phyloP scores from a whole-genome alignment of 2,888 invertebrate species.

The Dendrolimus houi region DNA sequence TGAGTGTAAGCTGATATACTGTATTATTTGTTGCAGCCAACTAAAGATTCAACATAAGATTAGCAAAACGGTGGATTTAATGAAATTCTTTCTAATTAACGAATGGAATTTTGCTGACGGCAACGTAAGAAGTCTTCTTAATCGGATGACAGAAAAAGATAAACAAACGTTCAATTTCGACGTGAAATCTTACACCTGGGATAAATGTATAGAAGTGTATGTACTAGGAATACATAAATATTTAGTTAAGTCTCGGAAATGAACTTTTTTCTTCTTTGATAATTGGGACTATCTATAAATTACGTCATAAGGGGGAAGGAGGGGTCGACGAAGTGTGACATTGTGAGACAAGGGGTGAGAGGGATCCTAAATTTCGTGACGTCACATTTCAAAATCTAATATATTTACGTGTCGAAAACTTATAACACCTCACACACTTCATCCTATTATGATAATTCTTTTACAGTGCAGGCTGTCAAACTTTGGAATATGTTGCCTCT shows the following conservation, averaged over 20 bases:
- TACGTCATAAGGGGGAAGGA: too few relatives aligned
- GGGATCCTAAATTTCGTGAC: too few relatives aligned
- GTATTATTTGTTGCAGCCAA: slow-evolving; percentile 20
- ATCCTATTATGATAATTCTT: too few relatives aligned
- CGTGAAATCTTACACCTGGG: slow-evolving; percentile 20
- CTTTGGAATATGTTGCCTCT: too few relatives aligned
- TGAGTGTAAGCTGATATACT: too few relatives aligned
- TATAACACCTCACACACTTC: too few relatives aligned
- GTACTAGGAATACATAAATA: slow-evolving; percentile 16
- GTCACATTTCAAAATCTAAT: too few relatives aligned
- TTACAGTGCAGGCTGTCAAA: too few relatives aligned
- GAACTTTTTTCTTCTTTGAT: neutral
- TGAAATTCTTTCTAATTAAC: slow-evolving; percentile 17
- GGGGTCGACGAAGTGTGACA: too few relatives aligned
- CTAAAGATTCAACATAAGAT: slow-evolving; percentile 23
- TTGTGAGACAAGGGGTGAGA: too few relatives aligned
- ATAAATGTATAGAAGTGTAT: slow-evolving; percentile 17
- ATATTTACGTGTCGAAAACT: too few relatives aligned
- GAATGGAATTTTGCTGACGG: slow-evolving; percentile 21
- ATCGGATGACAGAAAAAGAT: slow-evolving; percentile 14
- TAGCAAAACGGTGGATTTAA: slow-evolving; percentile 7
- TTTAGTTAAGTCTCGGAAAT: slow-evolving; percentile 8
- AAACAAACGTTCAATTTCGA: slow-evolving; percentile 20
- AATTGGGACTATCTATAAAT: too few relatives aligned
- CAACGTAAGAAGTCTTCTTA: slow-evolving; percentile 15